Evolutionary conservation across 2,888 invertebrate species (phyloP), one percentile per base, ranked within the genome.

Genomic region (Rotaria socialis): DNA sequence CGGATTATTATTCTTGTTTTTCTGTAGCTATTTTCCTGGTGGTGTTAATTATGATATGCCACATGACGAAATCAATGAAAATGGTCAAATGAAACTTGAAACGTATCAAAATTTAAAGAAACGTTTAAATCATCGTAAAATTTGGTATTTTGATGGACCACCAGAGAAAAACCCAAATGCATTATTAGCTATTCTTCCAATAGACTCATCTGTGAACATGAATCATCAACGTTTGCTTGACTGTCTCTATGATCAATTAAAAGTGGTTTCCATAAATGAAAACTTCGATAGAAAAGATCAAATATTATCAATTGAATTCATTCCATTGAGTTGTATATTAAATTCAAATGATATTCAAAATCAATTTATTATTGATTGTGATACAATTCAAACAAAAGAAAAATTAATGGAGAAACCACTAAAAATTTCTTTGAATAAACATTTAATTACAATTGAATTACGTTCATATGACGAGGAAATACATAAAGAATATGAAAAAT

Each of bases 91-190:
- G 24, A 41, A 85, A n/a, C 47, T 56, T n/a, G 56, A 86, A 5
- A 80, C 80, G 14, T 86, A 86, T 84, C 41, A 86, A 84, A 86
- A 86, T 43, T n/a, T 86, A 58, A 86, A 86, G 24, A 75, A 86
- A 35, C 74, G 85, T 55, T 55, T 86, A 47, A 43, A 47, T n/a
- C 60, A 75, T 35, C 27, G 75, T n/a, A 75, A 60, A 75, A 50
- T 86, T 27, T 75, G 85, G 85, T 86, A 85, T 74, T 86, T 86
- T 60, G 35, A 27, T 74, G 35, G 47, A 43, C 85, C 85, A 43
- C 86, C 86, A 10, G 85, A 85, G 43, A 85, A 85, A 5, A 75
- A 60, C 16, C 86, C 86, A 7, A 35, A 43, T 24, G 43, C 43
- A n/a, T 47, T 80, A 80, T 60, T 86, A 24, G 75, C 85, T 41